A percentile compares a stretch with the other conserved stretches of the same genome.
Evolutionary conservation across 2,888 invertebrate species (phyloP).

Genomic region (Carcina quercana): DNA sequence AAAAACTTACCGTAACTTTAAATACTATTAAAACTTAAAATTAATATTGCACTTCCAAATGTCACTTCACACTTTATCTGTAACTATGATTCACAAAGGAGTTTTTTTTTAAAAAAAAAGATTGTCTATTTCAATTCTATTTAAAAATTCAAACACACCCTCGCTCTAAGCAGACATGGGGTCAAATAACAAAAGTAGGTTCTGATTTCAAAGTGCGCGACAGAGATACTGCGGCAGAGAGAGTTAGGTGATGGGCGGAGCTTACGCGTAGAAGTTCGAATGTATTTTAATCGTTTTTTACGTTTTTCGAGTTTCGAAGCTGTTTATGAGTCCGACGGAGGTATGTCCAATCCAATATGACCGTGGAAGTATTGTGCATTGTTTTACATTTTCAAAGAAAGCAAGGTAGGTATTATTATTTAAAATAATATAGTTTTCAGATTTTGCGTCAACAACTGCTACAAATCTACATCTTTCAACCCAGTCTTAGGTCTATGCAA

Average conservation of each 20-base stretch:
- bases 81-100: conserved; percentile 17
- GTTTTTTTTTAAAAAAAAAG: conserved; percentile 22
- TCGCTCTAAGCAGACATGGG: conserved; percentile 38
- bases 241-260: conserved; percentile 37
- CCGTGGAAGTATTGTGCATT: too few species aligned
- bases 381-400: too few species aligned
- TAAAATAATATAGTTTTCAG: too few species aligned
- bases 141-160: conserved; percentile 37
- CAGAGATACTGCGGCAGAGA: conserved; percentile 3
- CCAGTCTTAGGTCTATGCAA: too few species aligned
- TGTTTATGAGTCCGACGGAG: too few species aligned
- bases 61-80: conserved; percentile 7
- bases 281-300: conserved; percentile 19
- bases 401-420: too few species aligned
- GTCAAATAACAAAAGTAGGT: conserved; percentile 60
- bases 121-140: conserved; percentile 16
- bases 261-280: conserved; percentile 23
- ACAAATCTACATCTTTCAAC: too few species aligned
- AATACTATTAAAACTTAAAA: too few species aligned
- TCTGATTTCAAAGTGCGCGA: conserved; percentile 44
- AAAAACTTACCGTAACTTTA: too few species aligned
- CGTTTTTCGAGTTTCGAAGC: too few species aligned
- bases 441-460: too few species aligned
- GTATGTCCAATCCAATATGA: too few species aligned
- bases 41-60: conserved; percentile 5